Conservation (phyloP, 2,888 invertebrate species). For the Ceratothoa steindachneri region DNA sequence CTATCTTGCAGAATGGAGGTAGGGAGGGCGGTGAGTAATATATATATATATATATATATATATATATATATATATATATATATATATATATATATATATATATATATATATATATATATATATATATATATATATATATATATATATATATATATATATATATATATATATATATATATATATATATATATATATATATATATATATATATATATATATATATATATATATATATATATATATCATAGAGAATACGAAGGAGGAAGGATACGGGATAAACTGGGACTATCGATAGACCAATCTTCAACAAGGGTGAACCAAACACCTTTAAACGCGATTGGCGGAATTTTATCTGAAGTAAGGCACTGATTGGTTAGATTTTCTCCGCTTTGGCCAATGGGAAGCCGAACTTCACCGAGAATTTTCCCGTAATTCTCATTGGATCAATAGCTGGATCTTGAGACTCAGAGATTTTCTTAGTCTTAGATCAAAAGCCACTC, state of each 20-base stretch:
- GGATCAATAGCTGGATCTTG: not conserved
- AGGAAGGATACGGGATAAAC: not conserved
- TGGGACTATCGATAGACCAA: not conserved
- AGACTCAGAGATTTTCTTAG: not conserved
- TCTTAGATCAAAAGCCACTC: not conserved
- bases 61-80: not conserved
- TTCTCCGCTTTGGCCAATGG: constrained; percentile 3
- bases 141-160: constrained; percentile 20
- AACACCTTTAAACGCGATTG: not conserved
- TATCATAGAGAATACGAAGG: not conserved
- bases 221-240: constrained; percentile 22
- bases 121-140: constrained; percentile 16
- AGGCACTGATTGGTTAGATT: constrained; percentile 1
- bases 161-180: constrained; percentile 22
- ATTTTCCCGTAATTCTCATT: constrained; percentile 12
- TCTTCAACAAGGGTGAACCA: not conserved
- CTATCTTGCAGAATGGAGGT: no score
- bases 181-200: constrained; percentile 25
- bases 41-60: not conserved
- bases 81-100: not conserved
- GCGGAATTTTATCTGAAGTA: not conserved
- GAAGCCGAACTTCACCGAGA: constrained; percentile 5
- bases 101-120: not conserved
- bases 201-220: constrained; percentile 23
- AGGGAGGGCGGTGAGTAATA: no score